Evolutionary conservation across 2,888 invertebrate species (phyloP).

Genomic region (Eudasyphora cyanicolor): DNA sequence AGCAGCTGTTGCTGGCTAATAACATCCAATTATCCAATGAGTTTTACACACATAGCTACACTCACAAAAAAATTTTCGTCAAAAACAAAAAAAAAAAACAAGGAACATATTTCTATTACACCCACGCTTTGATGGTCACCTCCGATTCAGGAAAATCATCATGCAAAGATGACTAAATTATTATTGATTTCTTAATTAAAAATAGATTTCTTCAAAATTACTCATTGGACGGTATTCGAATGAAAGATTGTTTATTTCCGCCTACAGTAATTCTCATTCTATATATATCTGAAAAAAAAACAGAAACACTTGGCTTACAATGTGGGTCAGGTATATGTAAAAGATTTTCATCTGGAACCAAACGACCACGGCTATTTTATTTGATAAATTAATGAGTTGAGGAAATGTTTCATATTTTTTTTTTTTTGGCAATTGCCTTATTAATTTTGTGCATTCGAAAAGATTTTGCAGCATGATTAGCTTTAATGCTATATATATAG

Average conservation of each 20-base stretch:
- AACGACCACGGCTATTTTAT: background rate
- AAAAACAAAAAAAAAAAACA: too few species aligned
- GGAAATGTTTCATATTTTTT: conserved; percentile 52
- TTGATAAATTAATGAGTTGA: conserved; percentile 49
- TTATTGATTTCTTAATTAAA: conserved; percentile 52
- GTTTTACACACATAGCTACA: conserved; percentile 15
- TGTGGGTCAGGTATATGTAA: conserved; percentile 1
- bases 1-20: conserved; percentile 62
- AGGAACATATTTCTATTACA: conserved; percentile 73
- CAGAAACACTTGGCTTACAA: too few species aligned
- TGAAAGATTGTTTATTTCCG: background rate
- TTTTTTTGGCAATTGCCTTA: conserved; percentile 32
- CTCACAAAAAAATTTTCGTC: background rate
- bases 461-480: conserved; percentile 19
- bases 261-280: background rate
- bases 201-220: background rate
- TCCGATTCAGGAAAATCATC: background rate
- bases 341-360: conserved; percentile 59
- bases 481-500: background rate
- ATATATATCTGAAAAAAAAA: too few species aligned
- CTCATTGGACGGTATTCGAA: background rate
- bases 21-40: conserved; percentile 59
- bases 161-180: conserved; percentile 58
- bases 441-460: conserved; percentile 34
- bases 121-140: conserved; percentile 50